Conservation (phyloP, 2,888 invertebrate genomes). For the Ditylenchus weischeri region DNA sequence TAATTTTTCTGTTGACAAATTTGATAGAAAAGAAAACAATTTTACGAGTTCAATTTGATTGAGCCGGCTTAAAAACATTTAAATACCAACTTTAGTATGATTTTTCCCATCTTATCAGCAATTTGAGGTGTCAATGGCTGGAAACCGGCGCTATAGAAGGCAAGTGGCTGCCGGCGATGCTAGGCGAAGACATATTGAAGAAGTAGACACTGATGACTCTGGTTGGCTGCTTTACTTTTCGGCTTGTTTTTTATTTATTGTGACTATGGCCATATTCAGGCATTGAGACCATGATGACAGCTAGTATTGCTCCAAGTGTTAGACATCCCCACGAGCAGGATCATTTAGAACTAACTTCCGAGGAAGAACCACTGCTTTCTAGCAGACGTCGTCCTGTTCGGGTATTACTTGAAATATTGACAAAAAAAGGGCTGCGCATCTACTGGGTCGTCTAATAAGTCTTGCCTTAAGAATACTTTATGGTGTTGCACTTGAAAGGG, state of each 20-base stretch:
- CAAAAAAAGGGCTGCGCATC: too few relatives aligned
- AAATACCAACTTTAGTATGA: too few relatives aligned
- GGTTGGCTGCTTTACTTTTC: not conserved
- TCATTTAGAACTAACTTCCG: too few relatives aligned
- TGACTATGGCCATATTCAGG: not conserved
- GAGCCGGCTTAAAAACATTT: too few relatives aligned
- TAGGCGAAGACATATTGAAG: not conserved
- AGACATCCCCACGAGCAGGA: constrained; percentile 1
- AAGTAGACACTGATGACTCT: not conserved
- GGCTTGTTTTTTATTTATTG: too few relatives aligned
- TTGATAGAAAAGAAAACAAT: too few relatives aligned
- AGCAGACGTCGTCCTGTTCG: not conserved
- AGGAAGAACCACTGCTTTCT: not conserved
- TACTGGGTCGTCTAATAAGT: too few relatives aligned
- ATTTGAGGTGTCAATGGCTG: not conserved
- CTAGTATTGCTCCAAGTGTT: not conserved
- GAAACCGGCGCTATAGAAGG: not conserved
- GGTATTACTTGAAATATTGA: not conserved
- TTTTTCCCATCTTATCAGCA: too few relatives aligned
- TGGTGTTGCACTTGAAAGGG: too few relatives aligned
- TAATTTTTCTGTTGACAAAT: too few relatives aligned
- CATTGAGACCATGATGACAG: constrained; percentile 8
- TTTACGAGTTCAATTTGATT: too few relatives aligned
- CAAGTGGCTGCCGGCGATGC: not conserved
- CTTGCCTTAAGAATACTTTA: too few relatives aligned